Base-by-base conservation (phyloP, 1,140 invertebrate species). In the Meloidogyne floridensis region DNA sequence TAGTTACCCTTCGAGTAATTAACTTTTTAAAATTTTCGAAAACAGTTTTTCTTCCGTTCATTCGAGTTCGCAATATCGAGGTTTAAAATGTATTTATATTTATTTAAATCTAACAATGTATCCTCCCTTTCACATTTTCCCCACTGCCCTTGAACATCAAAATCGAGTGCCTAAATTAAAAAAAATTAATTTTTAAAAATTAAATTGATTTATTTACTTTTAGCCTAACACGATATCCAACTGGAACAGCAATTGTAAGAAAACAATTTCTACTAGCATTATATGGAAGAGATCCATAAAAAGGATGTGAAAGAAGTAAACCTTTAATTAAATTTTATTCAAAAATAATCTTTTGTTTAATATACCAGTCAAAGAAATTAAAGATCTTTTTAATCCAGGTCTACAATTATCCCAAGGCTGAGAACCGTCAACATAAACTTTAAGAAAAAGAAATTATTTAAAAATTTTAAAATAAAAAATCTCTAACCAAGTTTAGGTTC, bases 381-480 rank as follows among this genome's bases (percentile, higher is more conserved):
- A 43, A 54, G 81, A 83, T 59, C 81, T n/a, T 56, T 82, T 82
- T 2, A 82, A 53, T 11, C 81, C 81, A 13, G 81, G 81, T 65
- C 72, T 18, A 42, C 81, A 82, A 73, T 56, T 82, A 75, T 82
- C 81, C 81, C 81, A 82, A 43, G 65, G 69, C 9, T 74, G 51
- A 6, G 42, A 71, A 59, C 81, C 81, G 54, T 82, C 81, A 54
- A 82, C 73, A 74, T 82, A 82, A 73, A 82, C 81, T 82, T 13
- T 42, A 81, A 80, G n/a, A 71, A 20, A 9, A n/a, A 69, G 2
- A 10, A 59, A 77, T 73, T 32, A 51, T 20, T 74, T 74, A 42
- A 74, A 15, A 13, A n/a, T 59, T 47, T 65, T 51, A 42, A 32
- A 77, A 32, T 32, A 32, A 32, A 32, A 32, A 32, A 32, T 32